Evolutionary conservation across 1,140 invertebrate genomes (phyloP).

Genomic region (Macrocentrus cingulum): DNA sequence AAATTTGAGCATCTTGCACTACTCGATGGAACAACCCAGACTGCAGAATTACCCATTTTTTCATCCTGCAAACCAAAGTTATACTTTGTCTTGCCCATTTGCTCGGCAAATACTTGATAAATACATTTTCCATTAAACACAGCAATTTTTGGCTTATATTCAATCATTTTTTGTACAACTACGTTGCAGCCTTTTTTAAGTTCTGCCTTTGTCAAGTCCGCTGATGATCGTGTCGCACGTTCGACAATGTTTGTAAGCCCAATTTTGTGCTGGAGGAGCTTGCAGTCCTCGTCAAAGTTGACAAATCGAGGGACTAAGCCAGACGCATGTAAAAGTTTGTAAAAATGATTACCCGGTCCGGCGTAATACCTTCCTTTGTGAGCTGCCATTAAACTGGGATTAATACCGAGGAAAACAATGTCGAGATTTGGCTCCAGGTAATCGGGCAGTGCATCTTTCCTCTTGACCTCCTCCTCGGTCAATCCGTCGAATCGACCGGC

Average conservation of each 20-base stretch:
- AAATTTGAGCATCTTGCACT: slow-evolving; percentile 55
- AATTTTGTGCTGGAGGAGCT: slow-evolving; percentile 45
- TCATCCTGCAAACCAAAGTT: slow-evolving; percentile 50
- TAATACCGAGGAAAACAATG: slow-evolving; percentile 53
- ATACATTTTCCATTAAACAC: slow-evolving; percentile 57
- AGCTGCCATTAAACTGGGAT: slow-evolving; percentile 54
- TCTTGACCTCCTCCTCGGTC: slow-evolving; percentile 48
- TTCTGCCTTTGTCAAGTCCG: slow-evolving; percentile 48
- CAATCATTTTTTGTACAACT: slow-evolving; percentile 45
- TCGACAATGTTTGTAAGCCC: slow-evolving; percentile 54
- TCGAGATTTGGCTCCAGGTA: slow-evolving; percentile 46
- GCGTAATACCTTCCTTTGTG: slow-evolving; percentile 54
- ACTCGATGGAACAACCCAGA: slow-evolving; percentile 56
- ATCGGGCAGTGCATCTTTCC: slow-evolving; percentile 44
- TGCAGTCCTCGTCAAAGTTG: slow-evolving; percentile 48
- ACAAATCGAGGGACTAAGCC: slow-evolving; percentile 40
- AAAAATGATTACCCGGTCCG: slow-evolving; percentile 57
- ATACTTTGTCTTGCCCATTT: slow-evolving; percentile 37
- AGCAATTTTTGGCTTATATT: slow-evolving; percentile 50
- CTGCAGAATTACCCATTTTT: slow-evolving; percentile 40
- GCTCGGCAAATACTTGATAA: slow-evolving; percentile 48
- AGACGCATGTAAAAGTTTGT: slow-evolving; percentile 50
- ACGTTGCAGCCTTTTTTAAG: slow-evolving; percentile 46
- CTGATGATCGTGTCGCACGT: slow-evolving; percentile 51
- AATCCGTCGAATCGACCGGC: slow-evolving; percentile 48